Percentiles rank a stretch among this genome's conserved stretches.
phyloP scores from a whole-genome alignment of 2,797 vertebrate species.

The Rhynchotus rufescens region DNA sequence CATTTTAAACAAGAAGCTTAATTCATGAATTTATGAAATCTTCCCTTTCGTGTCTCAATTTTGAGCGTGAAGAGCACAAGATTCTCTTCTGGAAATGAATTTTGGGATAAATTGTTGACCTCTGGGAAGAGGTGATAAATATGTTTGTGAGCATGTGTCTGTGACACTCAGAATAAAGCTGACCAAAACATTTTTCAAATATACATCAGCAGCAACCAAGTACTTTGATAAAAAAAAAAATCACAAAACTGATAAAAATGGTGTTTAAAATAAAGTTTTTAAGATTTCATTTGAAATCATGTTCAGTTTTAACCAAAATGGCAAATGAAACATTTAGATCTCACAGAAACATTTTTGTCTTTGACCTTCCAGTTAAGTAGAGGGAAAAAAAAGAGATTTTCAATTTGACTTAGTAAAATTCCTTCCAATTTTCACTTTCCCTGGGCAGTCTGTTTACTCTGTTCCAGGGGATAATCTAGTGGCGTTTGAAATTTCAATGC shows the following conservation, averaged over 20 bases:
- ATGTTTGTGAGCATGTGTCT: not conserved
- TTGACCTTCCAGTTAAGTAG: not conserved
- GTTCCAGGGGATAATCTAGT: not conserved
- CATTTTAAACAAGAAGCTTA: not conserved
- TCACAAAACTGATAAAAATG: not conserved
- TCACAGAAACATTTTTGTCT: not conserved
- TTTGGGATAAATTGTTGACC: not conserved
- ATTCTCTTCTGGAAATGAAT: not conserved
- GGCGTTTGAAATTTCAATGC: not conserved
- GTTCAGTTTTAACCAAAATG: not conserved
- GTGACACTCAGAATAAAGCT: not conserved
- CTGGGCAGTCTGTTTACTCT: accelerated
- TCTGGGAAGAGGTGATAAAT: not conserved
- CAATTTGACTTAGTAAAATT: not conserved
- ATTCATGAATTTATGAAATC: not conserved
- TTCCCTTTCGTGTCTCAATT: not conserved
- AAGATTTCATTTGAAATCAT: not conserved
- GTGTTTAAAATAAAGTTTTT: not conserved
- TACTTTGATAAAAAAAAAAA: not conserved
- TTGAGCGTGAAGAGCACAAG: not conserved
- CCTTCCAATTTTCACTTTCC: not conserved
- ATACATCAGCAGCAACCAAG: accelerated
- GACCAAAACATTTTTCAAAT: not conserved
- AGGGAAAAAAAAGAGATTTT: not conserved
- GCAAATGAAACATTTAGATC: not conserved